These are phyloP conservation scores for Ptiloglossa arizonensis DNA, from an alignment of 1,140 invertebrate species.

Conservation along the genomic window DNA sequence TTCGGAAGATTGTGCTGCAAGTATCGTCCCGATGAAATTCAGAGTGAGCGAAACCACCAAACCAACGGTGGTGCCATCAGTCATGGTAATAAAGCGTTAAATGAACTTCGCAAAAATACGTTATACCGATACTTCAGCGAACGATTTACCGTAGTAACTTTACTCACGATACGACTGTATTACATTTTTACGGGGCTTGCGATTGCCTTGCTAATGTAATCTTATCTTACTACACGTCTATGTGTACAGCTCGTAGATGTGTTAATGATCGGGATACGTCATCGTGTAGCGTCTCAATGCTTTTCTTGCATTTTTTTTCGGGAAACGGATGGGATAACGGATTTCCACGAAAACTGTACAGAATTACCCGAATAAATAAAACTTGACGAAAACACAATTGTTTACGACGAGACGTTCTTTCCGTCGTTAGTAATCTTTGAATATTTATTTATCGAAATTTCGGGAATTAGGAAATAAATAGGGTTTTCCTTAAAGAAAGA, in stretches of 20 bases:
- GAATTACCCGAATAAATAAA: background rate
- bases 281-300: background rate
- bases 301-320: background rate
- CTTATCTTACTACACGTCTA: slow-evolving; percentile 46
- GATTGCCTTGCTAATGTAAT: slow-evolving; percentile 46
- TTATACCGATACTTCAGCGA: background rate
- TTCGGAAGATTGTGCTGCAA: background rate
- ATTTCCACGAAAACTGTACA: background rate
- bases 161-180: slow-evolving; percentile 21
- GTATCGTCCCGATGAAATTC: background rate
- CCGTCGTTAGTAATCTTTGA: background rate
- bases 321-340: background rate
- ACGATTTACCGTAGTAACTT: slow-evolving; percentile 13
- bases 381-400: background rate
- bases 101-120: too few species aligned
- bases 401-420: background rate
- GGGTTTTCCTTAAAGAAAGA: background rate
- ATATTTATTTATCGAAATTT: background rate
- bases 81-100: slow-evolving; percentile 1
- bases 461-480: background rate
- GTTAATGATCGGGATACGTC: slow-evolving; percentile 40
- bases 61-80: background rate
- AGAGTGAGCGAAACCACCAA: slow-evolving; percentile 35
- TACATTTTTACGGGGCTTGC: slow-evolving; percentile 7
- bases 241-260: slow-evolving; percentile 13